Evolutionary conservation across 2,888 invertebrate species (phyloP).

Genomic region (Subacronicta megacephala): DNA sequence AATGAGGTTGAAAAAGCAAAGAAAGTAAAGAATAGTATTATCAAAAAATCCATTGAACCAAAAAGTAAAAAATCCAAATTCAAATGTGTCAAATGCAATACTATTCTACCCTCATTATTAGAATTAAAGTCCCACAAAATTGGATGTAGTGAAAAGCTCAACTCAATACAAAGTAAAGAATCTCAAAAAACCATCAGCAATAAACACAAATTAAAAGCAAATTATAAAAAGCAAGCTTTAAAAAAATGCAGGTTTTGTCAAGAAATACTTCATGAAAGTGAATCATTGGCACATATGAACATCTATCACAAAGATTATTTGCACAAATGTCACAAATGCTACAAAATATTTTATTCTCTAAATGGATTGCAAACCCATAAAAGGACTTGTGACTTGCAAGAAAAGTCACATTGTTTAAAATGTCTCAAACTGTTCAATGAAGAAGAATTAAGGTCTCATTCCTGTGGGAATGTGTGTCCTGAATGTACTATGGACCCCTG

Average conservation of each 20-base stretch:
- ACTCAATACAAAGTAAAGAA: slow-evolving; percentile 6
- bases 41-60: background rate
- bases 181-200: slow-evolving; percentile 28
- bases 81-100: slow-evolving; percentile 26
- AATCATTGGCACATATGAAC: slow-evolving; percentile 28
- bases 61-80: slow-evolving; percentile 9
- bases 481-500: slow-evolving; percentile 69
- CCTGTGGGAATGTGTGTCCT: slow-evolving; percentile 66
- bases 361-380: slow-evolving; percentile 17
- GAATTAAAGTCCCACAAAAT: slow-evolving; percentile 22
- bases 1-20: background rate
- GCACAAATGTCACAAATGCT: slow-evolving; percentile 31
- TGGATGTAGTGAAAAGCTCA: slow-evolving; percentile 17
- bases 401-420: slow-evolving; percentile 61
- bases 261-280: slow-evolving; percentile 14
- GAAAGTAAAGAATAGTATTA: slow-evolving; percentile 1
- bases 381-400: slow-evolving; percentile 9
- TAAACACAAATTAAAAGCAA: slow-evolving; percentile 16
- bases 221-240: slow-evolving; percentile 23
- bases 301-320: slow-evolving; percentile 15
- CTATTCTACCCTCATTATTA: slow-evolving; percentile 13
- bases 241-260: slow-evolving; percentile 35
- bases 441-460: slow-evolving; percentile 58
- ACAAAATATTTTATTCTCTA: slow-evolving; percentile 13
- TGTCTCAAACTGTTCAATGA: slow-evolving; percentile 64